phyloP scores from a whole-genome alignment of 2,797 vertebrate species.

The Gallinago stenura region DNA sequence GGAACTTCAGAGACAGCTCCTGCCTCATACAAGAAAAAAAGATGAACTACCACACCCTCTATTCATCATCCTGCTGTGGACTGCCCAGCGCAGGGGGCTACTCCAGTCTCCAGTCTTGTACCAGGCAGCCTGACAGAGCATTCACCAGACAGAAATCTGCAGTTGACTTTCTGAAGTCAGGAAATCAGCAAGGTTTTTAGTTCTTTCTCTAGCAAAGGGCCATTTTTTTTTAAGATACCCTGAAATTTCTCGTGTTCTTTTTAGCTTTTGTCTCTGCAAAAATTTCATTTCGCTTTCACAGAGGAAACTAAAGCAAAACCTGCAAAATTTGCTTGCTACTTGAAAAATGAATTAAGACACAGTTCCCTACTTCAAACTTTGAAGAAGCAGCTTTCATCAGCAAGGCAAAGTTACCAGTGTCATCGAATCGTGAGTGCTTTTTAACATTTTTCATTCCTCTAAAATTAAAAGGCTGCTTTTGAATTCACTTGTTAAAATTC shows the following conservation, averaged over 20 bases:
- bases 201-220: neutral
- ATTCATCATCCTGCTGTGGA: neutral
- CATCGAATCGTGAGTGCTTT: neutral
- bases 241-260: neutral
- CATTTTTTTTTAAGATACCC: neutral
- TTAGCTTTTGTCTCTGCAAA: neutral
- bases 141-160: neutral
- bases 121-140: neutral
- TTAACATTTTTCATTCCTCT: neutral
- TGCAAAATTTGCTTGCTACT: neutral
- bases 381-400: neutral
- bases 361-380: neutral
- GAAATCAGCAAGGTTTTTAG: neutral
- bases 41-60: neutral
- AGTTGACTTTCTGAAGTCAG: neutral
- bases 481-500: neutral
- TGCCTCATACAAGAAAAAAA: neutral
- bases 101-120: neutral
- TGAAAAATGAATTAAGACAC: neutral
- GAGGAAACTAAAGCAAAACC: neutral
- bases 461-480: neutral
- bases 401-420: neutral
- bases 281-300: neutral
- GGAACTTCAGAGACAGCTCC: neutral
- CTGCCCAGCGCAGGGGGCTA: neutral